Percentiles rank a stretch among this genome's conserved stretches.
These are phyloP conservation scores for Calosoma granatense DNA, from an alignment of 1,140 invertebrate genomes.

Conservation along the genomic window DNA sequence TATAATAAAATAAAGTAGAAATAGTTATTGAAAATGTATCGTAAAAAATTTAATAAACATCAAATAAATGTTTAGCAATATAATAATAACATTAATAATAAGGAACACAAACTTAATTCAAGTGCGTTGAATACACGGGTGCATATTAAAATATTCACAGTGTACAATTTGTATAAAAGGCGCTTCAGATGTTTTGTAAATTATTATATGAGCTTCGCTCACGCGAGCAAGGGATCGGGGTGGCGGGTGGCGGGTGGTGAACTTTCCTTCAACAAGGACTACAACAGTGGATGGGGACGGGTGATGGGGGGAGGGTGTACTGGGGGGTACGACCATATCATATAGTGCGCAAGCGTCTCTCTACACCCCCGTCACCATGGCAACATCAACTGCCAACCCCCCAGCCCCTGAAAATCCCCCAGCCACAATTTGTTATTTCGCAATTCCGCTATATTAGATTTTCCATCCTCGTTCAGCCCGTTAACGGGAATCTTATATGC, in stretches of 20 bases:
- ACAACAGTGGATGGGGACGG: too few relatives aligned
- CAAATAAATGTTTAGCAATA: background rate
- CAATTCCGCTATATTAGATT: conserved; percentile 5
- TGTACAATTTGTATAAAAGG: conserved; percentile 1
- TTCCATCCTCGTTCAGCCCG: background rate
- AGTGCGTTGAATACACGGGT: background rate
- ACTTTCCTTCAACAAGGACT: too few relatives aligned
- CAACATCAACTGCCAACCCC: conserved; percentile 1
- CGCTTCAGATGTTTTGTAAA: conserved; percentile 1
- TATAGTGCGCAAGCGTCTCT: background rate
- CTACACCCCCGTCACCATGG: background rate
- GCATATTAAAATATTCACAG: background rate
- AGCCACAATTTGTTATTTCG: conserved; percentile 9
- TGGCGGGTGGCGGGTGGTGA: too few relatives aligned
- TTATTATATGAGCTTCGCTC: background rate
- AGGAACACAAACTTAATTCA: background rate
- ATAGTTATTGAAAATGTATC: too few relatives aligned
- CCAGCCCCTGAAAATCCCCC: background rate
- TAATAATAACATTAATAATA: background rate
- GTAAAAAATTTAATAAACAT: too few relatives aligned
- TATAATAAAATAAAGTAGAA: too few relatives aligned
- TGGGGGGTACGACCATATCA: background rate
- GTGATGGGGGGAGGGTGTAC: too few relatives aligned
- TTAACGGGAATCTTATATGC: background rate
- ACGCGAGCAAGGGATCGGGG: background rate